Conservation (phyloP, 1,140 invertebrate genomes). For the Tetramorium alpestre region DNA sequence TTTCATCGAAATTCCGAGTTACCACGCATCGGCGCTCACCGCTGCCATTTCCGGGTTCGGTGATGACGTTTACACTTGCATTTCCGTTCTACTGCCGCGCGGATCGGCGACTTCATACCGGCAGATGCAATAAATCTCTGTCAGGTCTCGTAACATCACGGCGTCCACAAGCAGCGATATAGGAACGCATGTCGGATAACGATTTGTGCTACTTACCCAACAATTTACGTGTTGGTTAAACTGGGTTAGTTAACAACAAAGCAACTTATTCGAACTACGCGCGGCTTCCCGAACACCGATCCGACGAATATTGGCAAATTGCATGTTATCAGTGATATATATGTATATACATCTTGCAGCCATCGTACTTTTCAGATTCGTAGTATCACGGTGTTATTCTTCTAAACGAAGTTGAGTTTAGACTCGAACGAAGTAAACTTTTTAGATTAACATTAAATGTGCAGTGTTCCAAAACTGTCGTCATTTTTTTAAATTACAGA, state of each 20-base stretch:
- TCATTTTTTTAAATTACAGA: constrained; percentile 21
- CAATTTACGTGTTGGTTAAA: constrained; percentile 43
- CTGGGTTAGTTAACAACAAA: constrained; percentile 43
- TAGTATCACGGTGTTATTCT: background rate
- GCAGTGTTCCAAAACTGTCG: background rate
- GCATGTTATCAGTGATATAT: background rate
- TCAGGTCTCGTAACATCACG: constrained; percentile 12
- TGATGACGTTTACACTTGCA: constrained; percentile 47
- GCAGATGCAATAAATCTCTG: constrained; percentile 59
- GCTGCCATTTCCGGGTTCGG: constrained; percentile 41
- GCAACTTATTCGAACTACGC: background rate
- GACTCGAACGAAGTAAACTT: constrained; percentile 1
- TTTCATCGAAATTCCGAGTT: constrained; percentile 23
- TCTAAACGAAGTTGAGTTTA: background rate
- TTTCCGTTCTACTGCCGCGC: constrained; percentile 31
- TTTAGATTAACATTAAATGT: constrained; percentile 6
- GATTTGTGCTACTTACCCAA: constrained; percentile 42
- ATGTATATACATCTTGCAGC: background rate
- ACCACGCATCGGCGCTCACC: constrained; percentile 28
- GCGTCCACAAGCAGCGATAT: background rate
- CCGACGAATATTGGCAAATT: background rate
- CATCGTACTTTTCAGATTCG: background rate
- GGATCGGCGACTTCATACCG: constrained; percentile 35
- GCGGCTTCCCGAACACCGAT: background rate
- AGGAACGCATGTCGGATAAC: constrained; percentile 26